These are phyloP conservation scores for Caiman crocodilus DNA, from an alignment of 2,797 vertebrate species.

Conservation along the genomic window DNA sequence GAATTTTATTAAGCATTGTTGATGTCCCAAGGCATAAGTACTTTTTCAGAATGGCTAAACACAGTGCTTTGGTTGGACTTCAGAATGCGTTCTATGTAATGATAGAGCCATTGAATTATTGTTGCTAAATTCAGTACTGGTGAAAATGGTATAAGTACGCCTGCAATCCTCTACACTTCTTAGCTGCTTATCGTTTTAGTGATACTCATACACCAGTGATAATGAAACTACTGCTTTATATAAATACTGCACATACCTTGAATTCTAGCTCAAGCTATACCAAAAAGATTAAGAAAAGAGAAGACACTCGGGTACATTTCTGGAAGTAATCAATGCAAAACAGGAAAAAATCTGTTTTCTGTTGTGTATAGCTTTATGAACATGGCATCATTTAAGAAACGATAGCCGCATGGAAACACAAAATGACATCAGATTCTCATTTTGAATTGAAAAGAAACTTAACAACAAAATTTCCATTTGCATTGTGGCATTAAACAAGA, in stretches of 20 bases:
- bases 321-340: constrained; percentile 61
- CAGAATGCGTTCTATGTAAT: constrained; percentile 33
- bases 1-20: constrained; percentile 28
- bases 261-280: constrained; percentile 57
- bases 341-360: constrained; percentile 46
- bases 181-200: constrained; percentile 69
- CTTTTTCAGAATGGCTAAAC: constrained; percentile 30
- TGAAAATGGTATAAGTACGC: constrained; percentile 47
- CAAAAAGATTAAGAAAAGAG: constrained; percentile 38
- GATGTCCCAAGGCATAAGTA: constrained; percentile 11
- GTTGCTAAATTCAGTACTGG: constrained; percentile 49
- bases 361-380: constrained; percentile 60
- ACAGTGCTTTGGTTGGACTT: constrained; percentile 42
- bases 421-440: constrained; percentile 71
- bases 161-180: constrained; percentile 65
- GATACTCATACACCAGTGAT: constrained; percentile 58
- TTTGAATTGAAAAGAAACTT: constrained; percentile 54
- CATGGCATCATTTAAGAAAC: constrained; percentile 58
- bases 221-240: constrained; percentile 68
- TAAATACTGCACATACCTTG: constrained; percentile 63
- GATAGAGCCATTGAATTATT: constrained; percentile 41
- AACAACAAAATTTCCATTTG: constrained; percentile 72
- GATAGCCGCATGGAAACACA: constrained; percentile 66
- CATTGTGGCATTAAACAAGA: constrained; percentile 73
- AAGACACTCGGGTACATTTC: constrained; percentile 50